These are phyloP conservation scores for Polypedilum pembai DNA, from an alignment of 1,140 invertebrate genomes.

Conservation along the genomic window DNA sequence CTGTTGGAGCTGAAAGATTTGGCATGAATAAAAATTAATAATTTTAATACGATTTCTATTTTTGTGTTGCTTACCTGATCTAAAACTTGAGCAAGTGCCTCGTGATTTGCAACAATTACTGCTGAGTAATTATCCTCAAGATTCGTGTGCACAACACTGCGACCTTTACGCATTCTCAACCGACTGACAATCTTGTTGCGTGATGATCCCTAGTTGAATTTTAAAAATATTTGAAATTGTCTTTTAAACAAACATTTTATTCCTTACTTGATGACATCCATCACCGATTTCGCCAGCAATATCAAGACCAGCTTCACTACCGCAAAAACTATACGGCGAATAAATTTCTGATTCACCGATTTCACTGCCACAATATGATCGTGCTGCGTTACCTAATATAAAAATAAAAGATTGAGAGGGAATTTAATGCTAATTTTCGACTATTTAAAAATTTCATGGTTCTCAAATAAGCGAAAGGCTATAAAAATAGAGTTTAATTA, in stretches of 20 bases:
- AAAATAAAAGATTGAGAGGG: slow-evolving; percentile 38
- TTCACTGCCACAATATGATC: slow-evolving; percentile 72
- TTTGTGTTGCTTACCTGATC: slow-evolving; percentile 57
- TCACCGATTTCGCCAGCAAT: slow-evolving; percentile 41
- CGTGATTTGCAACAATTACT: slow-evolving; percentile 80
- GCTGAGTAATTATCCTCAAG: slow-evolving; percentile 82
- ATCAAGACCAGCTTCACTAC: slow-evolving; percentile 47
- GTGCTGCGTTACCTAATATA: slow-evolving; percentile 51
- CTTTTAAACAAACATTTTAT: not conserved
- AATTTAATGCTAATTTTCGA: no score
- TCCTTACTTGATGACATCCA: slow-evolving; percentile 31
- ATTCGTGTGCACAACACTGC: slow-evolving; percentile 70
- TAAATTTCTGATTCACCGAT: slow-evolving; percentile 69
- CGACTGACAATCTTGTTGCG: slow-evolving; percentile 46
- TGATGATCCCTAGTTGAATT: not conserved
- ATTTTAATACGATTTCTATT: not conserved
- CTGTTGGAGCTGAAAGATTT: slow-evolving; percentile 56
- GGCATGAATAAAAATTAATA: not conserved
- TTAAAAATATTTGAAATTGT: not conserved
- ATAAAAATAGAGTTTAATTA: no score
- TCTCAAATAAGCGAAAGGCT: no score
- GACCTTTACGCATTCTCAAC: slow-evolving; percentile 63
- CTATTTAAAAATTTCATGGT: no score
- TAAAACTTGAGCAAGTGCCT: slow-evolving; percentile 73
- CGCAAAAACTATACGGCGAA: slow-evolving; percentile 68